Evolutionary conservation across 2,888 invertebrate genomes (phyloP), one percentile per base, ranked within the genome.

Genomic region (Acleris literana): DNA sequence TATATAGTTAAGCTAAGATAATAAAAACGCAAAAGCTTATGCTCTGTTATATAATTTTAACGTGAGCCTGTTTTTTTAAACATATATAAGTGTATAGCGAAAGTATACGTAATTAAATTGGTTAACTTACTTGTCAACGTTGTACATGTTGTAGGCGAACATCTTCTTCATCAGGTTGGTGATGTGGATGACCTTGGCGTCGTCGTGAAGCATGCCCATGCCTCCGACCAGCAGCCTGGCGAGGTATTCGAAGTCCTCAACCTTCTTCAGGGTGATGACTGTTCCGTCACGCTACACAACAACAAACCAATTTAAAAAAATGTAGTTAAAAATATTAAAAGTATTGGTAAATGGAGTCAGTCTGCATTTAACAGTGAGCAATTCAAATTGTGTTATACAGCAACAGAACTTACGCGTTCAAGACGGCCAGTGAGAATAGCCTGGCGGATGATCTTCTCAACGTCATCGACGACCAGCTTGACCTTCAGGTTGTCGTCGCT

Each of bases 151-250:
- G 74, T 92, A 90, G 55, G 81, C 79, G 60, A 92, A 73, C 72
- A 90, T 74, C 71, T 79, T 87, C 78, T 81, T 87, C 75, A 90
- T 80, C 71, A 91, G 66, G 73, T 85, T 82, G 65, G 82, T 80
- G 48, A 92, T 65, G 71, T 88, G 85, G 81, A 84, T 94, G 77
- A 89, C 92, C 74, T 93, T 92, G 57, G 90, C 92, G 81, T 96
- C 94, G 65, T 94, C 90, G 59, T 94, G 93, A 48, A 80, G 74
- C 61, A 89, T 69, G 64, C 93, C 93, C 68, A 94, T 88, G 71
- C 95, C 95, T 53, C 94, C 94, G 79, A 95, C 93, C 71, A 96
- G 87, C 72, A 96, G 76, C 74, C 95, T 93, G 53, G 95, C 95
- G 68, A 96, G 91, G 74, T 93, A 91, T 79, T 96, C 94, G 70